These are phyloP conservation scores for Chalcosyrphus nemorum DNA, from an alignment of 2,888 invertebrate species.

Conservation along the genomic window DNA sequence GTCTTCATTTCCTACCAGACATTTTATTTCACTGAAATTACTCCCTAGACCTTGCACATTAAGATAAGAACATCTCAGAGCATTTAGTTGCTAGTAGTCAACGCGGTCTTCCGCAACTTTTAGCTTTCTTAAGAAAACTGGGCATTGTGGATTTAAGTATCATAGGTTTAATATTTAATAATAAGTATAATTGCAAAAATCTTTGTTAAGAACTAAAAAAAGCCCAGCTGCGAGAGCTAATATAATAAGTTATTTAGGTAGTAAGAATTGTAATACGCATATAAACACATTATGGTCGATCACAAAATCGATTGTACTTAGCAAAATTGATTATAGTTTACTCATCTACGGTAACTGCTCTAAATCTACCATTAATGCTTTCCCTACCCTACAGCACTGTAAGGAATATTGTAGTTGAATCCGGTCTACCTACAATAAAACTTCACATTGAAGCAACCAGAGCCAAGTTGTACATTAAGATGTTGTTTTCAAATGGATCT, in stretches of 20 bases:
- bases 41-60: background rate
- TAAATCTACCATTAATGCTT: background rate
- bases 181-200: background rate
- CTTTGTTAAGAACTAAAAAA: background rate
- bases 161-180: background rate
- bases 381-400: too few relatives aligned
- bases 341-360: too few relatives aligned
- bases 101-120: too few relatives aligned
- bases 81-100: background rate
- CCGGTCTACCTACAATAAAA: background rate
- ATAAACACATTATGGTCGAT: background rate
- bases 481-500: background rate
- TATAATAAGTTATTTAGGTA: too few relatives aligned
- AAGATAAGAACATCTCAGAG: background rate
- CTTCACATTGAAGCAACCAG: background rate
- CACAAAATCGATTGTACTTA: background rate
- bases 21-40: background rate
- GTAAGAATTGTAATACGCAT: background rate
- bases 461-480: background rate
- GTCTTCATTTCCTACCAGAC: background rate
- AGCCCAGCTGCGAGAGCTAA: background rate
- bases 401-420: too few relatives aligned
- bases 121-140: too few relatives aligned
- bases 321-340: background rate
- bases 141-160: too few relatives aligned